Percentiles rank a stretch among this genome's conserved stretches.
Conservation (phyloP, 2,888 invertebrate species). For the Hybos culiciformis region DNA sequence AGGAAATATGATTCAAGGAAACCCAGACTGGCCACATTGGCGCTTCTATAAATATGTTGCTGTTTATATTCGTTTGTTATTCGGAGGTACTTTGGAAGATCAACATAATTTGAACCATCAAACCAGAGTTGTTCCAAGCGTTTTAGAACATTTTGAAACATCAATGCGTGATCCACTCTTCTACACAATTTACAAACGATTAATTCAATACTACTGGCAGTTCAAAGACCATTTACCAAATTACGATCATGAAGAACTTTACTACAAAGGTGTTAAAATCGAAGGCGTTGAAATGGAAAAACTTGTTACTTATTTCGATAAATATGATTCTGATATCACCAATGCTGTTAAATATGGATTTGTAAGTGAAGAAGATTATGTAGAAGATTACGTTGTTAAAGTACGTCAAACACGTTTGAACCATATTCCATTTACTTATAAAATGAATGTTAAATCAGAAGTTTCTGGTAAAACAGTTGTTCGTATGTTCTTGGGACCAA, state of each 20-base stretch:
- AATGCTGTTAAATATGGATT: conserved; percentile 37
- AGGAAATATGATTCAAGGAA: conserved; percentile 50
- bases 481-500: conserved; percentile 55
- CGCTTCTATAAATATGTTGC: conserved; percentile 46
- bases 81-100: conserved; percentile 37
- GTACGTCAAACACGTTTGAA: conserved; percentile 50
- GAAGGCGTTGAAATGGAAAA: conserved; percentile 45
- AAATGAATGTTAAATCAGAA: conserved; percentile 43
- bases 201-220: conserved; percentile 41
- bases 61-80: conserved; percentile 41
- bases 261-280: conserved; percentile 47
- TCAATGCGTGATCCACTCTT: conserved; percentile 59
- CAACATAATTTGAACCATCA: conserved; percentile 20
- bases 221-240: conserved; percentile 45
- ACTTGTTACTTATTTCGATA: conserved; percentile 51
- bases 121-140: conserved; percentile 37
- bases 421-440: conserved; percentile 48
- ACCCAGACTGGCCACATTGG: conserved; percentile 45
- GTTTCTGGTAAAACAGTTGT: conserved; percentile 45
- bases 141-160: conserved; percentile 48
- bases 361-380: conserved; percentile 21
- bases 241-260: conserved; percentile 47
- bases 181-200: conserved; percentile 52
- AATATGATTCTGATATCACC: conserved; percentile 47
- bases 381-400: conserved; percentile 33